Evolutionary conservation across 2,888 invertebrate genomes (phyloP), one percentile per base, ranked within the genome.

Genomic region (Hypercompe scribonia): DNA sequence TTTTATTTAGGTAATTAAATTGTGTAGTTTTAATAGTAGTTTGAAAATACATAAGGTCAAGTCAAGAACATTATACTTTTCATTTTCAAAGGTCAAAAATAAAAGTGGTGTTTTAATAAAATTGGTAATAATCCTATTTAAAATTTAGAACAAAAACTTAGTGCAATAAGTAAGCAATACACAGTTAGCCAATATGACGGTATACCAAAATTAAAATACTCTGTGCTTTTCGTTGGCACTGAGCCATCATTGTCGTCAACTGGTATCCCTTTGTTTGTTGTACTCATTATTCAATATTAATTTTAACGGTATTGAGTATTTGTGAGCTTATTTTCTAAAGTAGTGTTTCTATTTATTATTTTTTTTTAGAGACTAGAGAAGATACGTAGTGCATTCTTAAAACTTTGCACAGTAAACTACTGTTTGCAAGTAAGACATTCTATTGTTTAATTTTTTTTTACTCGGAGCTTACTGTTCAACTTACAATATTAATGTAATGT

Each of bases 171-270:
- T 66, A 46, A 18, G 4, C 46, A 31, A 31, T 31, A 31, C 10
- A 66, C 42, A 46, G 11, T 46, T 46, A 66, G 76, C 68, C 72
- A 79, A 76, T 11, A 79, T 78, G 80, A 85, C 83, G 73, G 81
- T 83, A 83, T 81, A 84, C 83, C 86, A 81, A 84, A 88, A 46
- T 46, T 21, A 86, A 87, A 87, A 84, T 81, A 79, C 70, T 72
- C 71, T 75, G 79, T 76, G 69, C 64, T 46, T 31, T n/a, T 24
- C 28, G 46, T 75, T 87, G 87, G 87, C 86, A 58, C 66, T 42
- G 58, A 68, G 84, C 87, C 88, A 87, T 76, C 31, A 63, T 67
- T 68, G 71, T 74, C 76, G 74, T 64, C 66, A 70, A 70, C 34
- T 58, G 71, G 68, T 76, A 68, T 66, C 68, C 71, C 75, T 68